phyloP scores from a whole-genome alignment of 2,888 invertebrate species.

The Aspidiotus rigidus region DNA sequence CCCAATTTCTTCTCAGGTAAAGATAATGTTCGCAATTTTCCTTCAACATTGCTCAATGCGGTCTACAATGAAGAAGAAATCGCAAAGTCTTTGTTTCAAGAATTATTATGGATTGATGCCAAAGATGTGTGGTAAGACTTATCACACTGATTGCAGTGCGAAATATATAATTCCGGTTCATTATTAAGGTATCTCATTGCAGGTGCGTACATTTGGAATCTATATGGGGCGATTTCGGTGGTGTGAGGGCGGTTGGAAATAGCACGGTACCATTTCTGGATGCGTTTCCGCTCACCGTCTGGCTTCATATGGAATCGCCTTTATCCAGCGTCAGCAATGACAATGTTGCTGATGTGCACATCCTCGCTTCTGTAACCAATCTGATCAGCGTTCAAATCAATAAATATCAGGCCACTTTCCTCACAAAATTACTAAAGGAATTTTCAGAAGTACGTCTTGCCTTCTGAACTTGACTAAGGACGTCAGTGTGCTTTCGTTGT shows the following conservation, averaged over 20 bases:
- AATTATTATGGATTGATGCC: slow-evolving; percentile 69
- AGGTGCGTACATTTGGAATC: slow-evolving; percentile 76
- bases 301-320: slow-evolving; percentile 50
- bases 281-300: slow-evolving; percentile 76
- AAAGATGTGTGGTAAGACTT: slow-evolving; percentile 61
- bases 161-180: too few species aligned
- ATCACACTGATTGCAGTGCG: background rate
- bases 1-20: slow-evolving; percentile 41
- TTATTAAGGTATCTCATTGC: background rate
- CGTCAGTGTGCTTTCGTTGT: too few species aligned
- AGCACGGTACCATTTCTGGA: slow-evolving; percentile 72
- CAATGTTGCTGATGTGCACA: slow-evolving; percentile 54
- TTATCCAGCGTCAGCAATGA: slow-evolving; percentile 14
- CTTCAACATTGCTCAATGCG: slow-evolving; percentile 43
- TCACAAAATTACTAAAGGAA: slow-evolving; percentile 72
- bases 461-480: background rate
- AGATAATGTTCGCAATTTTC: slow-evolving; percentile 46
- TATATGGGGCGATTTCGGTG: slow-evolving; percentile 85
- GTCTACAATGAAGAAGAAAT: slow-evolving; percentile 49
- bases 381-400: slow-evolving; percentile 82
- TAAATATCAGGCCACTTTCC: slow-evolving; percentile 85
- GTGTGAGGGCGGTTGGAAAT: slow-evolving; percentile 65
- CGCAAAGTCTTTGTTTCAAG: slow-evolving; percentile 44
- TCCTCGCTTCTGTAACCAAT: slow-evolving; percentile 71
- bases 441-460: slow-evolving; percentile 51